Base-by-base conservation (phyloP, 2,888 invertebrate species). In the Lamproptera curius region DNA sequence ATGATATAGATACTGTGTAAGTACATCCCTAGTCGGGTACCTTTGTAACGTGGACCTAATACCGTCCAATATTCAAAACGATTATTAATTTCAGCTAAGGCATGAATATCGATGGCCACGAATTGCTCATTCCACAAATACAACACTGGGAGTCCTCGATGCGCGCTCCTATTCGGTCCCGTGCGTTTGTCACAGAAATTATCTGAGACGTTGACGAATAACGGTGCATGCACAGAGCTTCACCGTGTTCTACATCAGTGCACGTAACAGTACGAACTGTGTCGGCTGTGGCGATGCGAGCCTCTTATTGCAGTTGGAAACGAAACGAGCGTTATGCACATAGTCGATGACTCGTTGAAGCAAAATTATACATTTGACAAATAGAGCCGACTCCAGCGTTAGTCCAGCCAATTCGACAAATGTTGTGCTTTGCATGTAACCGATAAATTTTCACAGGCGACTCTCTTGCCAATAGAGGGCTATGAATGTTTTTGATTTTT, bases 281-380 rank as follows among this genome's bases (percentile, higher is more conserved):
- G n/a, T n/a, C n/a, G n/a, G n/a, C n/a, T n/a, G n/a, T n/a, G n/a
- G n/a, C n/a, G n/a, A n/a, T n/a, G n/a, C n/a, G n/a, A n/a, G n/a
- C n/a, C 46, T 54, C 57, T 60, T 60, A 62, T 61, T 61, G 58
- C 53, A 52, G 55, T 55, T 49, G 40, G 48, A 51, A 59, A 60
- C 60, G 62, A 67, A 65, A 62, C 56, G 57, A 59, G 51, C 53
- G 46, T 53, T 54, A 51, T 47, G 50, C 54, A 55, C 53, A 54
- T 53, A 56, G 54, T 52, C 58, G 61, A 60, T 57, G 58, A 59
- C 56, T 60, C 56, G 60, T 61, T 69, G 67, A 65, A 65, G 63
- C 62, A 58, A 71, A 73, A 73, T 72, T 73, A 73, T 71, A 67
- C 65, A 70, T 62, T 71, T 70, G 70, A 75, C 74, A 76, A 77